These are phyloP conservation scores for Ditylenchus weischeri DNA, from an alignment of 2,888 invertebrate genomes.

Conservation along the genomic window DNA sequence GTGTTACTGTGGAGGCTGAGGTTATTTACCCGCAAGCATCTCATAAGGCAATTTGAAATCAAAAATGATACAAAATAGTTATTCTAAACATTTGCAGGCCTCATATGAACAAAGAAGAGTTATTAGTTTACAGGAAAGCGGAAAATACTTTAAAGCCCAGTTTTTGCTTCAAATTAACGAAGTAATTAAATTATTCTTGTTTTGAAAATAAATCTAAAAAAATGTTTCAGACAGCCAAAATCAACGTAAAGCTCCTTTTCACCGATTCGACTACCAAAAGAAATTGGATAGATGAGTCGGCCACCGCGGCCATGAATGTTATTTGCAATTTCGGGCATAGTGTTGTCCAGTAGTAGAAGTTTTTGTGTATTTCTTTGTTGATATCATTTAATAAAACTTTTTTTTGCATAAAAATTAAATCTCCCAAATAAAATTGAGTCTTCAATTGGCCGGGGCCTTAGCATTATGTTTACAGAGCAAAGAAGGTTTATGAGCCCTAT, in stretches of 20 bases:
- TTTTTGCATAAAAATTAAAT: no score
- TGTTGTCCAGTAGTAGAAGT: no score
- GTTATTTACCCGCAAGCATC: conserved; percentile 16
- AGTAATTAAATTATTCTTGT: conserved; percentile 18
- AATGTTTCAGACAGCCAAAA: conserved; percentile 17
- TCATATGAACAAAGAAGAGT: conserved; percentile 16
- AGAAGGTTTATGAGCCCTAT: no score
- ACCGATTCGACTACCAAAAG: conserved; percentile 27
- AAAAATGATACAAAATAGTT: not conserved
- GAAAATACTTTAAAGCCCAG: conserved; percentile 32
- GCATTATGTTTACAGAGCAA: no score
- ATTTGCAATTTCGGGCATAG: not conserved
- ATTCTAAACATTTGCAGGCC: conserved; percentile 9
- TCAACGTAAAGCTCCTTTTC: conserved; percentile 19
- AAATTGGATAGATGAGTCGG: conserved; percentile 27
- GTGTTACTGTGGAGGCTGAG: conserved; percentile 26
- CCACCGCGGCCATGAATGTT: conserved; percentile 17
- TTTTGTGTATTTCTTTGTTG: no score
- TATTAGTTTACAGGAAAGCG: conserved; percentile 21
- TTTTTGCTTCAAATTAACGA: conserved; percentile 33
- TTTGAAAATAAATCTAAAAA: conserved; percentile 1
- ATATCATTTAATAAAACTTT: no score
- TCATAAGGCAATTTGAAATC: not conserved
- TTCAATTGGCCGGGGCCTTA: no score
- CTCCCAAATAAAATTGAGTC: no score